These are phyloP conservation scores for Drosophila yooni DNA, from an alignment of 2,888 invertebrate genomes.

Conservation along the genomic window DNA sequence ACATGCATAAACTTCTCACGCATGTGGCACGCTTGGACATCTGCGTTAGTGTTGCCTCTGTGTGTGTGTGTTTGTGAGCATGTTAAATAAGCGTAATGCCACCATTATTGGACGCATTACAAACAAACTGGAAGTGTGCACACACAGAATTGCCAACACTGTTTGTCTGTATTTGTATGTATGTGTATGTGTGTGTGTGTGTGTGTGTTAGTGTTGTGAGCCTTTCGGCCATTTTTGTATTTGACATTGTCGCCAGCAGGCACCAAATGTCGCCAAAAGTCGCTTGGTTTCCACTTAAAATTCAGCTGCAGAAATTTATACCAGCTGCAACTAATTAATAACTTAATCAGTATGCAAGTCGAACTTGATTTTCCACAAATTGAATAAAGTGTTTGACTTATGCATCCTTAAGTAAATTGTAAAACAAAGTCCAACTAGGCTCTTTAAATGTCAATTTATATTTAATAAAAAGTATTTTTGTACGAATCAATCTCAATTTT, in stretches of 20 bases:
- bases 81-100: conserved; percentile 81
- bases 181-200: conserved; percentile 4
- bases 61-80: conserved; percentile 56
- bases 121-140: conserved; percentile 74
- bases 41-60: conserved; percentile 37
- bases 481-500: neutral
- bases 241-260: conserved; percentile 34
- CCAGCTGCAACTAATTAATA: conserved; percentile 27
- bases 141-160: conserved; percentile 30
- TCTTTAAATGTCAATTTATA: neutral
- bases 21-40: conserved; percentile 51
- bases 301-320: neutral
- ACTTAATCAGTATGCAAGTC: conserved; percentile 13
- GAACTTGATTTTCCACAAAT: neutral
- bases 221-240: conserved; percentile 39
- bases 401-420: neutral
- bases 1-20: conserved; percentile 36
- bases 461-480: neutral
- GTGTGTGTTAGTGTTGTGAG: conserved; percentile 14
- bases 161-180: conserved; percentile 9
- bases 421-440: neutral
- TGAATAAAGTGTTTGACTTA: conserved; percentile 5
- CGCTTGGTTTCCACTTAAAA: conserved; percentile 18
- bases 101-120: conserved; percentile 80
- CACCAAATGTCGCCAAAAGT: conserved; percentile 7